Evolutionary conservation across 2,113 vertebrate species (phyloP), one percentile per base, ranked within the genome.

Genomic region (Rhinopomastus cyanomelas): DNA sequence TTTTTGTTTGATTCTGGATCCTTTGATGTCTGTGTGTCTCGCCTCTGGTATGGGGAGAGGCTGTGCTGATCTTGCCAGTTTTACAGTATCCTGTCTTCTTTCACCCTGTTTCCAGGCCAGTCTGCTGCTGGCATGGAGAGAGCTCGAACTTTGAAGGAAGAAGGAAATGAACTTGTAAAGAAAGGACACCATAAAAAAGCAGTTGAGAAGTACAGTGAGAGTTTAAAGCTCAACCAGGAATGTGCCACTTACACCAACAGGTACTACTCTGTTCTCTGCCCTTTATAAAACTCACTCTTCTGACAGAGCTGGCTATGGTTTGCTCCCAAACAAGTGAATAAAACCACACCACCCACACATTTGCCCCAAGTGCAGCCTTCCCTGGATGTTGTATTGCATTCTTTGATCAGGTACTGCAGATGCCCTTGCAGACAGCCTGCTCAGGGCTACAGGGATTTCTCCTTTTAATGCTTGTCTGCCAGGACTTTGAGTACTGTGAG

Each of bases 101-200:
- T 65, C 49, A 37, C 3, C 2, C 66, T 32, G 6, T 91, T 90
- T 95, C 66, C 94, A 98, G 97, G 88, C 46, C 73, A 95, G 86
- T 76, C 92, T 39, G 95, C 96, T 62, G 96, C 96, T 90, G 95
- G 95, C 77, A 19, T 56, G 2, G 98, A 98, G 94, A 98, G 93
- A 96, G 98, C 97, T 74, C 98, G 74, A 85, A 27, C 66, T 53
- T 97, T 99, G 90, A 99, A 99, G 88, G 98, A 99, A 77, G 98
- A 98, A 97, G 98, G 99, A 85, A 99, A 99, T 89, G 97, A 97
- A 66, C 96, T 98, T 92, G 98, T 99, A 91, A 99, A 98, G 97
- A 99, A 98, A 83, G 98, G 98, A 85, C 98, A 98, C 84, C 97
- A 98, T 94, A 98, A 98, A 94, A 98, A 97, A 96, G 99, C 98